phyloP scores from a whole-genome alignment of 2,797 vertebrate species.

The Phaenicophaeus curvirostris region DNA sequence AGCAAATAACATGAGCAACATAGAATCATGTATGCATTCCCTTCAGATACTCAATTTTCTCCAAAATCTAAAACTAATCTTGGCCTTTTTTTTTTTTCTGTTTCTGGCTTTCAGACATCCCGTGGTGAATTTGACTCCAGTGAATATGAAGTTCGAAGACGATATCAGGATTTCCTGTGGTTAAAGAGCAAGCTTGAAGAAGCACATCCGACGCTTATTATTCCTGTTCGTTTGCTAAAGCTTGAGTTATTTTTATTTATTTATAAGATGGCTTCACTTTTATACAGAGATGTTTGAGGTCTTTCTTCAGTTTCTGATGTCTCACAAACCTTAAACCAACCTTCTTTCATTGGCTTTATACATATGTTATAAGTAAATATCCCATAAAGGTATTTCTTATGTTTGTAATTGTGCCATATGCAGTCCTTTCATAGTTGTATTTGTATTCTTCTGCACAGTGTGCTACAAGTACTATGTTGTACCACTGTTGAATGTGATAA shows the following conservation, averaged over 20 bases:
- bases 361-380: not conserved
- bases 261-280: not conserved
- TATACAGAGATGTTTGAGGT: not conserved
- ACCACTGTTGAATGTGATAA: not conserved
- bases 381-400: not conserved
- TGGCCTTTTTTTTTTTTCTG: not conserved
- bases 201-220: slow-evolving; percentile 89
- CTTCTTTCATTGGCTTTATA: slow-evolving; percentile 11
- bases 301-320: slow-evolving; percentile 6
- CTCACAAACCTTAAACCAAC: not conserved
- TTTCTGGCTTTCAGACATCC: slow-evolving; percentile 84
- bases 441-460: not conserved
- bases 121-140: slow-evolving; percentile 92
- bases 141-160: slow-evolving; percentile 92
- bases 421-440: not conserved
- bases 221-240: slow-evolving; percentile 85
- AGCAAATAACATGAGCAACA: slow-evolving; percentile 39
- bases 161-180: slow-evolving; percentile 98
- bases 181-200: slow-evolving; percentile 91
- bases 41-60: slow-evolving; percentile 19
- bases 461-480: not conserved
- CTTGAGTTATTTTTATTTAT: slow-evolving; percentile 3
- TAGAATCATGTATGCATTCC: slow-evolving; percentile 13
- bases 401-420: not conserved
- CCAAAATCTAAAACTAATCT: slow-evolving; percentile 11